These are phyloP conservation scores for Progne subis DNA, from an alignment of 2,113 vertebrate genomes.

Conservation along the genomic window DNA sequence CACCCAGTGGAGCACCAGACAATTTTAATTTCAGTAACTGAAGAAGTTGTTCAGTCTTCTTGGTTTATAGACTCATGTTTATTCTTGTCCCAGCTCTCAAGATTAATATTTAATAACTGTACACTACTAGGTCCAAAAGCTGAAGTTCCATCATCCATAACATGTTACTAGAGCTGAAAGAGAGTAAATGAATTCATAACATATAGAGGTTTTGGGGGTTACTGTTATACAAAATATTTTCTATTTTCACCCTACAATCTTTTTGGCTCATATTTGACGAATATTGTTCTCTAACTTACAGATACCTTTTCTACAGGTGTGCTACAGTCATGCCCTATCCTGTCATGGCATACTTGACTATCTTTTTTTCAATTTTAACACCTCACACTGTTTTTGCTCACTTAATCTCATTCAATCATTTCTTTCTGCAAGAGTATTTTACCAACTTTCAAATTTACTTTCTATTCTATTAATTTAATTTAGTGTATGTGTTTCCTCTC, in stretches of 20 bases:
- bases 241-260: neutral
- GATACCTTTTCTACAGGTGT: neutral
- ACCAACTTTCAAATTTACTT: neutral
- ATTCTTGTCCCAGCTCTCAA: neutral
- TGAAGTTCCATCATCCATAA: neutral
- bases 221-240: neutral
- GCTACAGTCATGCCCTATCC: neutral
- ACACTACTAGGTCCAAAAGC: neutral
- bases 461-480: neutral
- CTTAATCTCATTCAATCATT: neutral
- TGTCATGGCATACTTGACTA: neutral
- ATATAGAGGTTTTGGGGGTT: rapidly evolving
- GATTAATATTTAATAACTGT: neutral
- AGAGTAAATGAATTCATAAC: neutral
- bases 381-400: neutral
- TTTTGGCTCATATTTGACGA: neutral
- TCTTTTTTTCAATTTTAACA: neutral
- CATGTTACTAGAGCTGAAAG: neutral
- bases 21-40: neutral
- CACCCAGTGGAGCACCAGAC: neutral
- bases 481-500: neutral
- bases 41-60: neutral
- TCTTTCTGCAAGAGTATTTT: neutral
- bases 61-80: neutral
- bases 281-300: neutral